phyloP scores from a whole-genome alignment of 2,113 vertebrate species.

The Octodon degus region DNA sequence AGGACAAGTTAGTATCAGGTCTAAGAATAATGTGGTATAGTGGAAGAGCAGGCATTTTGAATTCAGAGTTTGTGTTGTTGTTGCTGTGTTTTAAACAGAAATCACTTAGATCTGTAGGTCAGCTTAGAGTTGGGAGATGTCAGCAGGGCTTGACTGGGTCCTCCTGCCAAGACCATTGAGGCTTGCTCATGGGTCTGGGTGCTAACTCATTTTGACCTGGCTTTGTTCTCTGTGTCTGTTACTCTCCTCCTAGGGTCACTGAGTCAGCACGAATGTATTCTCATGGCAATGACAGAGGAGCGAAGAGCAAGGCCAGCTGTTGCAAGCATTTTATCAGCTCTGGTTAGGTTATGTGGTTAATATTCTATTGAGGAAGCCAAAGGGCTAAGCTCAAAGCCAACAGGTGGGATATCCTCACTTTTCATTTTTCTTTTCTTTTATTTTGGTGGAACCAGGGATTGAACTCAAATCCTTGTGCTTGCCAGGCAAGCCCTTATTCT shows the following conservation, averaged over 20 bases:
- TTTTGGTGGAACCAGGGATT: too few relatives aligned
- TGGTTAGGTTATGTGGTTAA: neutral
- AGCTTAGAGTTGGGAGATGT: neutral
- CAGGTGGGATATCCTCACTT: too few relatives aligned
- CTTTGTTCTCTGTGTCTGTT: neutral
- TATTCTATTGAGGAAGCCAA: neutral
- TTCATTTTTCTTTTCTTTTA: neutral
- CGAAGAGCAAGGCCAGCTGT: neutral
- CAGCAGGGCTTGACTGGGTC: neutral
- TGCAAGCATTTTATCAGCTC: neutral
- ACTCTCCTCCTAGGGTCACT: neutral
- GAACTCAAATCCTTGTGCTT: too few relatives aligned
- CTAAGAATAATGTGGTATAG: neutral
- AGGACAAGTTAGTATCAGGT: neutral
- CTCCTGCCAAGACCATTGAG: neutral
- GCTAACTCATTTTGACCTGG: neutral
- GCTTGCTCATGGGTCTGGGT: neutral
- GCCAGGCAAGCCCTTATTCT: too few relatives aligned
- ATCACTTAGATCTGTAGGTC: conserved; percentile 20
- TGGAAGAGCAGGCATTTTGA: neutral
- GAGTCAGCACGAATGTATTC: neutral
- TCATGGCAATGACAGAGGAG: neutral
- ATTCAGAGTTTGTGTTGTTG: neutral
- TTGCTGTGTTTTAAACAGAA: neutral
- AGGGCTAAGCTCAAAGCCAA: neutral